Conservation (phyloP, 1,140 invertebrate genomes). For the Plodia interpunctella region DNA sequence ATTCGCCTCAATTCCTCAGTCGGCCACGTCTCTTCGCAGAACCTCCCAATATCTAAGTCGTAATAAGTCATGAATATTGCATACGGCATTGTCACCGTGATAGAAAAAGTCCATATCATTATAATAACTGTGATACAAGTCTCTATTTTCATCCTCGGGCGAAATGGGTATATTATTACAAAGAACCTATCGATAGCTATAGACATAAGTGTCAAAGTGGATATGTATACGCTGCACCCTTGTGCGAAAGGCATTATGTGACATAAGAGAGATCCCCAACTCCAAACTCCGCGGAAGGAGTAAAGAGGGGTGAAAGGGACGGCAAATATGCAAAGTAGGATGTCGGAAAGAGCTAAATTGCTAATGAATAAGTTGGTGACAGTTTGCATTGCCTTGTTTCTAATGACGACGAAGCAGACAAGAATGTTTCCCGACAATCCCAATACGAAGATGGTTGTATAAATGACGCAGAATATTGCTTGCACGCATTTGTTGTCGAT, state of each 20-base stretch:
- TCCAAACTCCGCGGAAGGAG: slow-evolving; percentile 93
- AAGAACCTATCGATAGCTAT: slow-evolving; percentile 98
- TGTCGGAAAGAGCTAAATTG: slow-evolving; percentile 96
- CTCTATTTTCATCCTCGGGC: slow-evolving; percentile 92
- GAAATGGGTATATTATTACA: slow-evolving; percentile 98
- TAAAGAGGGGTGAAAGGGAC: slow-evolving; percentile 97
- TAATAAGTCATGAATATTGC: slow-evolving; percentile 88
- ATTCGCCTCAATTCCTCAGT: slow-evolving; percentile 84
- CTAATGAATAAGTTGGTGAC: slow-evolving; percentile 99
- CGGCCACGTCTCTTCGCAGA: slow-evolving; percentile 95
- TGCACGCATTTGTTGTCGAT: slow-evolving; percentile 85
- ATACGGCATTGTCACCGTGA: slow-evolving; percentile 94
- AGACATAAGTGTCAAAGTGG: slow-evolving; percentile 96
- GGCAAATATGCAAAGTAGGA: slow-evolving; percentile 93
- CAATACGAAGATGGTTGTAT: slow-evolving; percentile 91
- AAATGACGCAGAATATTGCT: slow-evolving; percentile 91
- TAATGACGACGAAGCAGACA: slow-evolving; percentile 94
- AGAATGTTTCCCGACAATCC: slow-evolving; percentile 95
- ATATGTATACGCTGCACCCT: slow-evolving; percentile 97
- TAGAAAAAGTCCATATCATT: slow-evolving; percentile 93
- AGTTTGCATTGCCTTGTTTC: slow-evolving; percentile 98
- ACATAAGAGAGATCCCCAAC: slow-evolving; percentile 92
- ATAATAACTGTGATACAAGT: slow-evolving; percentile 92
- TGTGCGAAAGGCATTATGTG: slow-evolving; percentile 95
- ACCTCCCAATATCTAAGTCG: slow-evolving; percentile 72